Conservation (phyloP, 2,888 invertebrate genomes). For the Diloba caeruleocephala region DNA sequence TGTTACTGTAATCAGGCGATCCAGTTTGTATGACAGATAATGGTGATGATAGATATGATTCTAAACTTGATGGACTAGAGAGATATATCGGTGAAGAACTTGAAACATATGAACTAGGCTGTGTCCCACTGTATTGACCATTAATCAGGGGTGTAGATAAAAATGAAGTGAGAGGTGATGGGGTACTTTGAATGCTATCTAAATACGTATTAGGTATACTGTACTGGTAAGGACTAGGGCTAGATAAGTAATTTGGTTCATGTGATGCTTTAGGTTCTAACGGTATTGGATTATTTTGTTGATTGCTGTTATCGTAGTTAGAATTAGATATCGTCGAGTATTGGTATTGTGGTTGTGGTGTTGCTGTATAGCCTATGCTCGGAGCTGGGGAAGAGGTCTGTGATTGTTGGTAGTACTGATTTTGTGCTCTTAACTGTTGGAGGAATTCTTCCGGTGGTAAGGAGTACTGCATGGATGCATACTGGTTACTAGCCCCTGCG, state of each 20-base stretch:
- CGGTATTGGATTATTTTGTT: conserved; percentile 71
- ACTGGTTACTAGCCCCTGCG: conserved; percentile 85
- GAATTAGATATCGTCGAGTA: conserved; percentile 74
- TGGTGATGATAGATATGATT: conserved; percentile 81
- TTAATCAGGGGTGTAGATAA: conserved; percentile 75
- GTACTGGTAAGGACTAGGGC: conserved; percentile 71
- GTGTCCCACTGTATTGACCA: conserved; percentile 76
- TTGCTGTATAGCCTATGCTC: conserved; percentile 77
- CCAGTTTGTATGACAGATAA: conserved; percentile 75
- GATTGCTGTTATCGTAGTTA: conserved; percentile 71
- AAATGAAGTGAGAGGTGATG: conserved; percentile 74
- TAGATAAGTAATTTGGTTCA: conserved; percentile 67
- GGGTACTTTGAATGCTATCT: conserved; percentile 75
- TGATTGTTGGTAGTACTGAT: conserved; percentile 76
- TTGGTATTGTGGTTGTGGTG: conserved; percentile 81
- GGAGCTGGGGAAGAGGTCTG: conserved; percentile 76
- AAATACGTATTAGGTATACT: conserved; percentile 70
- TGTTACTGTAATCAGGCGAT: conserved; percentile 73
- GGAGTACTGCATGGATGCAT: conserved; percentile 83
- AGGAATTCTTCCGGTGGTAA: conserved; percentile 85
- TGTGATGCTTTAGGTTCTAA: conserved; percentile 72
- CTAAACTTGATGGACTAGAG: conserved; percentile 78
- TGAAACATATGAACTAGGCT: conserved; percentile 77
- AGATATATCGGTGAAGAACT: conserved; percentile 79
- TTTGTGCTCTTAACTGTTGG: conserved; percentile 81